Percentiles rank a stretch among this genome's conserved stretches.
Evolutionary conservation across 2,113 vertebrate genomes (phyloP).

Genomic region (Zeus faber): DNA sequence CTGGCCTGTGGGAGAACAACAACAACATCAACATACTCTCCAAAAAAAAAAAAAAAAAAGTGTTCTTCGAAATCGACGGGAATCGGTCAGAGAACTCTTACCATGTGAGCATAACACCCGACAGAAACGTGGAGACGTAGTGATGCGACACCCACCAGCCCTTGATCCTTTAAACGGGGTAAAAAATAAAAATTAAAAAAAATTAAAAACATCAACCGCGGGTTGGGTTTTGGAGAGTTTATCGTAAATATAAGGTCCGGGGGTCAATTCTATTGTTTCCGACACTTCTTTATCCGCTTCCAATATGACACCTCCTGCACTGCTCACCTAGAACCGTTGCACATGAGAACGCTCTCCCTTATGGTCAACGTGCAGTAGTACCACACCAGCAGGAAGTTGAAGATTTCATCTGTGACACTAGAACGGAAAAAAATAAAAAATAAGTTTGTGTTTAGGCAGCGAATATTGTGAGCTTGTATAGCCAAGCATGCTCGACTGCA

Average conservation of each 20-base stretch:
- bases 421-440: not conserved
- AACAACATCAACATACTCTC: not conserved
- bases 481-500: not conserved
- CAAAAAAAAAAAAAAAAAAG: not conserved
- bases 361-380: slow-evolving; percentile 97
- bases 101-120: slow-evolving; percentile 98
- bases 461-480: too few species aligned
- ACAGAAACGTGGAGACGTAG: slow-evolving; percentile 95
- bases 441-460: too few species aligned
- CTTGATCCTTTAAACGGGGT: slow-evolving; percentile 81
- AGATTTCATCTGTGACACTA: slow-evolving; percentile 96
- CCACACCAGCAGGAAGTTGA: slow-evolving; percentile 97
- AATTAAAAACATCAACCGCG: too few species aligned
- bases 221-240: too few species aligned
- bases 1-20: slow-evolving; percentile 78
- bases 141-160: slow-evolving; percentile 99
- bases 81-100: too few species aligned
- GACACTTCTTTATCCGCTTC: not conserved
- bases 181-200: not conserved
- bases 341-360: slow-evolving; percentile 94
- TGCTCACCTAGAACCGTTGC: slow-evolving; percentile 91
- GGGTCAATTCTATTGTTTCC: too few species aligned
- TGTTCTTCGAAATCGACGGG: not conserved
- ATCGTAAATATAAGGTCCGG: too few species aligned
- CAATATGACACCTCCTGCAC: not conserved